Evolutionary conservation across 2,888 invertebrate genomes (phyloP).

Genomic region (Hanleya hanleyi): DNA sequence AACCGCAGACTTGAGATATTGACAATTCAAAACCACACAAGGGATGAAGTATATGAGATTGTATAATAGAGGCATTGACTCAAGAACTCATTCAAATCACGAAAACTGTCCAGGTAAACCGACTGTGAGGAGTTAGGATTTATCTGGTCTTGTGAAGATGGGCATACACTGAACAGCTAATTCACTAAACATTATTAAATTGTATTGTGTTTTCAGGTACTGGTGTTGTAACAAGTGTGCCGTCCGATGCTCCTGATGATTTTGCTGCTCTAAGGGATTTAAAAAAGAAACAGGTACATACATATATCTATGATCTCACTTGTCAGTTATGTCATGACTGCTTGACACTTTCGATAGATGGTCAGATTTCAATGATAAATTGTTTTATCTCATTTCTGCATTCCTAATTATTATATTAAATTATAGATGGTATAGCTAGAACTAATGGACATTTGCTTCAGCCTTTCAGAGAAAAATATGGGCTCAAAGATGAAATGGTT

Average conservation of each 20-base stretch:
- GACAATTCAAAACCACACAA: no score
- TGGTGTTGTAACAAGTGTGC: slow-evolving; percentile 97
- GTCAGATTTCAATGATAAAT: background rate
- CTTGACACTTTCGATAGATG: background rate
- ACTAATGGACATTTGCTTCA: no score
- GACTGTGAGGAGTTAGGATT: no score
- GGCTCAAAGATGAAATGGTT: slow-evolving; percentile 88
- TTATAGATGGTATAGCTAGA: no score
- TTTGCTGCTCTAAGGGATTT: slow-evolving; percentile 96
- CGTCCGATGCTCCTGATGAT: slow-evolving; percentile 99
- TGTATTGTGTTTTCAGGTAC: slow-evolving; percentile 78
- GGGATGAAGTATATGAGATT: no score
- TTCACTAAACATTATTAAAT: background rate
- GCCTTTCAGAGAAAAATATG: slow-evolving; percentile 93
- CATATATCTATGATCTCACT: background rate
- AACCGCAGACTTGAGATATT: no score
- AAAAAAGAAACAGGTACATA: slow-evolving; percentile 87
- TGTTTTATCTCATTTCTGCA: background rate
- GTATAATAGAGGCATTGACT: no score
- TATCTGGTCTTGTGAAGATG: no score
- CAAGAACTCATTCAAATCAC: no score
- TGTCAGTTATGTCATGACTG: background rate
- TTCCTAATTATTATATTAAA: no score
- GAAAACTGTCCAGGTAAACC: no score
- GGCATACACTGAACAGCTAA: no score